Evolutionary conservation across 2,113 vertebrate species (phyloP).

Genomic region (Empidonax traillii): DNA sequence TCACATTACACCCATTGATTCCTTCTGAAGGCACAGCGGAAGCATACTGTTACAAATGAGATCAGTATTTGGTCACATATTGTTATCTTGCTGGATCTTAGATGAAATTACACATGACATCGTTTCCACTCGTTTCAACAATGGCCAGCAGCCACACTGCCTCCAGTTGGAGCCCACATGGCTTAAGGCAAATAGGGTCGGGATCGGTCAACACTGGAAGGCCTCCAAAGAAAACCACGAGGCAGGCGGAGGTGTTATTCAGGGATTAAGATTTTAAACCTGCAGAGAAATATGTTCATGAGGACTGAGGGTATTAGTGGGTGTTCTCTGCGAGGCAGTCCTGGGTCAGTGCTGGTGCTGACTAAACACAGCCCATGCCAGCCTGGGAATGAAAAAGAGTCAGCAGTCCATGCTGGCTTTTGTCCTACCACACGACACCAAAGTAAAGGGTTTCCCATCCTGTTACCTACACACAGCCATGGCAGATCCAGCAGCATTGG

Average conservation of each 20-base stretch:
- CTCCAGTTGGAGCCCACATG: background rate
- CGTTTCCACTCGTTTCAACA: background rate
- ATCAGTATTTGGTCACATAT: background rate
- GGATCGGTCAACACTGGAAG: background rate
- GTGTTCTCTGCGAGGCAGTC: background rate
- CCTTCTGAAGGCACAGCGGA: background rate
- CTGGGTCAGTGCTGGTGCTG: background rate
- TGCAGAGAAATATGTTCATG: background rate
- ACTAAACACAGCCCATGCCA: background rate
- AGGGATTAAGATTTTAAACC: constrained; percentile 13
- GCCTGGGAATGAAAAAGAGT: background rate
- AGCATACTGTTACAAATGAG: background rate
- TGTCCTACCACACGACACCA: accelerated
- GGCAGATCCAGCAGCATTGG: background rate
- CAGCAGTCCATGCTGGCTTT: background rate
- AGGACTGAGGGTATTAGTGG: background rate
- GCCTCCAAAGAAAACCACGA: background rate
- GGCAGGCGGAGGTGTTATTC: background rate
- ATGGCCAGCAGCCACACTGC: background rate
- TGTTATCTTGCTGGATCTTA: background rate
- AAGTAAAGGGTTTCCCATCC: background rate
- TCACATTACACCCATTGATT: background rate
- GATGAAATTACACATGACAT: background rate
- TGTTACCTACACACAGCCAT: accelerated
- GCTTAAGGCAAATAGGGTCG: background rate